Conservation (phyloP, 2,113 vertebrate species). For the Mormoops blainvillei region DNA sequence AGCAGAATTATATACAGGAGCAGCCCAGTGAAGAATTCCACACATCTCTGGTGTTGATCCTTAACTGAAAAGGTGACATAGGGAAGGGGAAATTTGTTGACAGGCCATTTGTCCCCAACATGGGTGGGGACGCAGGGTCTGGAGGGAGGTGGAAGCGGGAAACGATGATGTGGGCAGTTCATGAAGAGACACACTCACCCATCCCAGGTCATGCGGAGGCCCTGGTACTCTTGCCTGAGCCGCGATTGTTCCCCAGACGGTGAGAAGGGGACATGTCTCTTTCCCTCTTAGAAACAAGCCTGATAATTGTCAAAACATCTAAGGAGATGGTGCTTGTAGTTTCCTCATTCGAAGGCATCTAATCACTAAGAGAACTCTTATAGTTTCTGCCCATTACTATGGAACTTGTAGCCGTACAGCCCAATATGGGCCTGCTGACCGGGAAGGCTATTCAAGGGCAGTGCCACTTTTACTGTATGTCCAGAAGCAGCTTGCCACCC, state of each 20-base stretch:
- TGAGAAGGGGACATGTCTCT: not conserved
- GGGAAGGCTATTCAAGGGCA: not conserved
- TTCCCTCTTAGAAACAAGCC: not conserved
- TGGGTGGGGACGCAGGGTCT: not conserved
- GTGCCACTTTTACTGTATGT: not conserved
- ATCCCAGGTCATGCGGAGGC: fast-evolving
- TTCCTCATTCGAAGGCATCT: not conserved
- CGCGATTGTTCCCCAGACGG: not conserved
- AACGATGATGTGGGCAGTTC: no score
- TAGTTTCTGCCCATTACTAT: not conserved
- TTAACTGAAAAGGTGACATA: not conserved
- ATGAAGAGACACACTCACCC: fast-evolving
- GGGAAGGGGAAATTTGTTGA: not conserved
- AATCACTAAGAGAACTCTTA: not conserved
- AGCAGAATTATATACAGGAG: not conserved
- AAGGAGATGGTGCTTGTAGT: not conserved
- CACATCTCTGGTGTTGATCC: not conserved
- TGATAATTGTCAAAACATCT: not conserved
- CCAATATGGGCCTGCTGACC: not conserved
- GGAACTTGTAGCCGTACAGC: no score
- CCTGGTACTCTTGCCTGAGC: no score
- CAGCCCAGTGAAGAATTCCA: not conserved
- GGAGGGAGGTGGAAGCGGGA: not conserved
- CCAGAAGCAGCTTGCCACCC: not conserved
- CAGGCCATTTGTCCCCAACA: not conserved